These are phyloP conservation scores for Turdus rufiventris DNA, from an alignment of 2,113 vertebrate genomes.

Conservation along the genomic window DNA sequence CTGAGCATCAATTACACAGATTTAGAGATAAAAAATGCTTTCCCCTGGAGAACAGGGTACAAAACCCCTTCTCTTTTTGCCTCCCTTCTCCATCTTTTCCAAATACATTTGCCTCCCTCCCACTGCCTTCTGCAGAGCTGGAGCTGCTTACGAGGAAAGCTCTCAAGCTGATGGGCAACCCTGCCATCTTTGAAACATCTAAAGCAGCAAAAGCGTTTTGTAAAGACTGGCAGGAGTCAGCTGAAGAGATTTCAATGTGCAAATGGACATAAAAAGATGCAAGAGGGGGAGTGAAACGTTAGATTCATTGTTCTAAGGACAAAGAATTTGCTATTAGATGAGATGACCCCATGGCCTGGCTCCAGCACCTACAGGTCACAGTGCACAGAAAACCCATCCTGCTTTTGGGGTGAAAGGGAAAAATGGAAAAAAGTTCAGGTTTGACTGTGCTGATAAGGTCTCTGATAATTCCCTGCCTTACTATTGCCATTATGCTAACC, in stretches of 20 bases:
- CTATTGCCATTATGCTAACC: constrained; percentile 19
- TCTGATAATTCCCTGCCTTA: constrained; percentile 6
- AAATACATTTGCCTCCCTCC: neutral
- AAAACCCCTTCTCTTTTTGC: constrained; percentile 14
- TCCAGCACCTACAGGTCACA: constrained; percentile 22
- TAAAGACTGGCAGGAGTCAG: constrained; percentile 49
- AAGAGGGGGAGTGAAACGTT: neutral
- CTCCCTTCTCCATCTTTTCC: neutral
- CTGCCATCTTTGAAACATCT: constrained; percentile 52
- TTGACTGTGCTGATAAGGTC: neutral
- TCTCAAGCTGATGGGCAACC: neutral
- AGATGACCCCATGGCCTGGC: neutral
- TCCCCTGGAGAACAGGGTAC: constrained; percentile 12
- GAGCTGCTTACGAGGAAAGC: constrained; percentile 38
- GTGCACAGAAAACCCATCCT: neutral
- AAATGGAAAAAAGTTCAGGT: neutral
- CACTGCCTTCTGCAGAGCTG: neutral
- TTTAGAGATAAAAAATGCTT: constrained; percentile 54
- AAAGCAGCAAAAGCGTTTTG: constrained; percentile 53
- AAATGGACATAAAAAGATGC: constrained; percentile 64
- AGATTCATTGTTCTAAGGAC: constrained; percentile 21
- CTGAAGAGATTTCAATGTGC: constrained; percentile 60
- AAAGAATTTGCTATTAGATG: constrained; percentile 3
- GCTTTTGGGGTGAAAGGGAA: neutral
- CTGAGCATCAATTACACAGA: constrained; percentile 64